phyloP scores from a whole-genome alignment of 2,888 invertebrate species.

The Lottia scabra region DNA sequence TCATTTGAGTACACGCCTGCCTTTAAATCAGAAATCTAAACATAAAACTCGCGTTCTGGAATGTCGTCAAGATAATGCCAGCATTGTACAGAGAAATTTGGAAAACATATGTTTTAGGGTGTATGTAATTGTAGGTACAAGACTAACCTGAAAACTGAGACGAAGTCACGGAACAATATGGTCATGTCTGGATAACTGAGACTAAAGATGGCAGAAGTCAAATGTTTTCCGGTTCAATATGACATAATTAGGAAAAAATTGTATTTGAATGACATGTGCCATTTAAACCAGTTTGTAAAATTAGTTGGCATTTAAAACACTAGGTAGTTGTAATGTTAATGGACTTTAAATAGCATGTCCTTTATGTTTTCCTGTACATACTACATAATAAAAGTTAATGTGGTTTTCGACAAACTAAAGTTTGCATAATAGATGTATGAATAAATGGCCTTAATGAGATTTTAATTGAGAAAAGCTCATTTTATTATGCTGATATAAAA shows the following conservation, averaged over 20 bases:
- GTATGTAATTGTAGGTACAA: neutral
- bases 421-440: too few species aligned
- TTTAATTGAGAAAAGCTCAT: too few species aligned
- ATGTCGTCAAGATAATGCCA: neutral
- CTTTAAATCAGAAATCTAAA: neutral
- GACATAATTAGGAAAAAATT: neutral
- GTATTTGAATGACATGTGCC: neutral
- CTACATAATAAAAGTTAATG: too few species aligned
- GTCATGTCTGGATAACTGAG: neutral
- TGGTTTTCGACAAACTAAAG: too few species aligned
- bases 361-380: too few species aligned
- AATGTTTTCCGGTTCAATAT: slow-evolving; percentile 3
- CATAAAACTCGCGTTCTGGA: neutral
- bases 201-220: too few species aligned
- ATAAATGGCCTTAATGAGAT: too few species aligned
- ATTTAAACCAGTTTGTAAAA: neutral
- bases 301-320: too few species aligned
- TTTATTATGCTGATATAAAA: too few species aligned
- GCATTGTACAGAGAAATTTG: neutral
- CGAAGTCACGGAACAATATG: neutral
- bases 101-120: neutral
- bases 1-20: neutral
- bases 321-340: too few species aligned
- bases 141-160: neutral
- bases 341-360: too few species aligned